Evolutionary conservation across 2,797 vertebrate genomes (phyloP).

Genomic region (Thaleichthys pacificus): DNA sequence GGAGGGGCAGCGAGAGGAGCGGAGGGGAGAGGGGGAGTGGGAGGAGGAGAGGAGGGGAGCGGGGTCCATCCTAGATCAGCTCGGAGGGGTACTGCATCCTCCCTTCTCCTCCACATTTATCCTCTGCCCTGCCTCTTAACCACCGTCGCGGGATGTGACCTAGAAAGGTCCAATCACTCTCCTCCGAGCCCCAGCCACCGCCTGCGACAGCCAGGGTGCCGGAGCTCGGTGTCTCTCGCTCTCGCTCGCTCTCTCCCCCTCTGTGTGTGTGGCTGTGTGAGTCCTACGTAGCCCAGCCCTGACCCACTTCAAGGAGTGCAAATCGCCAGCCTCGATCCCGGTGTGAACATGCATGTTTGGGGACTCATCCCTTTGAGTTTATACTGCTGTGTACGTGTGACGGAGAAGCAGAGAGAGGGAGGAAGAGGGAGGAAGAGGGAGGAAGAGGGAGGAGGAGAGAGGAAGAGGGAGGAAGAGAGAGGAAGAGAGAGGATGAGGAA

Average conservation of each 20-base stretch:
- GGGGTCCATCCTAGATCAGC: neutral
- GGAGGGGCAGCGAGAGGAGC: neutral
- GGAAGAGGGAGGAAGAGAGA: too few relatives aligned
- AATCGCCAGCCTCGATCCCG: slow-evolving; percentile 66
- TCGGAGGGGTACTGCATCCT: too few relatives aligned
- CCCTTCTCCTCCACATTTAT: slow-evolving; percentile 54
- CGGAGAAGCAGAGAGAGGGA: neutral
- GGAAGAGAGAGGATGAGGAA: too few relatives aligned
- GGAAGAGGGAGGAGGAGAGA: too few relatives aligned
- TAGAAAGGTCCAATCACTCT: slow-evolving; percentile 82
- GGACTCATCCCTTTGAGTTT: slow-evolving; percentile 46
- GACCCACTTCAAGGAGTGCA: slow-evolving; percentile 73
- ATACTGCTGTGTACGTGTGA: too few relatives aligned
- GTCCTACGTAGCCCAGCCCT: slow-evolving; percentile 35
- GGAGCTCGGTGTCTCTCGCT: slow-evolving; percentile 44
- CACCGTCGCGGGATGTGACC: slow-evolving; percentile 82
- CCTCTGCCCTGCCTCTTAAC: slow-evolving; percentile 71
- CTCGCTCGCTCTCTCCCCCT: too few relatives aligned
- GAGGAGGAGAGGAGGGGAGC: too few relatives aligned
- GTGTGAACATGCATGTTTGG: slow-evolving; percentile 59
- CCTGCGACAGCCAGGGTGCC: slow-evolving; percentile 72
- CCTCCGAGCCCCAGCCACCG: slow-evolving; percentile 76
- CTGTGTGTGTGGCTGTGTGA: too few relatives aligned
- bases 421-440: neutral
- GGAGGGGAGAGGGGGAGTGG: slow-evolving; percentile 14